Evolutionary conservation across 2,113 vertebrate genomes (phyloP).

Genomic region (Tinamus guttatus): DNA sequence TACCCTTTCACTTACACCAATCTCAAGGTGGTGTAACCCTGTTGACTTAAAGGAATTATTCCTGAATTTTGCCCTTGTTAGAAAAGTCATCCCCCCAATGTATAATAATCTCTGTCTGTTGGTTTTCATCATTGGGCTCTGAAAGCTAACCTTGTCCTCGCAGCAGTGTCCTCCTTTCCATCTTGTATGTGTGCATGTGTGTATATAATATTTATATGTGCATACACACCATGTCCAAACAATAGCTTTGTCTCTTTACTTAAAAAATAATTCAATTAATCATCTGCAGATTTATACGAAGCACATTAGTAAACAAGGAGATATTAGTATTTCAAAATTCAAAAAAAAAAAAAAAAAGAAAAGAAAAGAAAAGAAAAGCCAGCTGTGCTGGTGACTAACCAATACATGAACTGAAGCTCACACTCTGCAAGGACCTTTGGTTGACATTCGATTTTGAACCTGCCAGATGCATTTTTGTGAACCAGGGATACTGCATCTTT

Average conservation of each 20-base stretch:
- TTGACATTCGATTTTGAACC: slow-evolving; percentile 88
- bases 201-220: slow-evolving; percentile 76
- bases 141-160: slow-evolving; percentile 72
- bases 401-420: slow-evolving; percentile 81
- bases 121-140: slow-evolving; percentile 73
- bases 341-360: slow-evolving; percentile 35
- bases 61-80: slow-evolving; percentile 49
- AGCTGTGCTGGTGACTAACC: slow-evolving; percentile 80
- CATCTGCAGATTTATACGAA: slow-evolving; percentile 71
- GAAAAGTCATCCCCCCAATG: slow-evolving; percentile 11
- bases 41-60: slow-evolving; percentile 36
- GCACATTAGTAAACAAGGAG: slow-evolving; percentile 77
- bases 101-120: slow-evolving; percentile 63
- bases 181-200: slow-evolving; percentile 70
- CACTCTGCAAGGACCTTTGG: slow-evolving; percentile 84
- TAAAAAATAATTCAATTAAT: slow-evolving; percentile 66
- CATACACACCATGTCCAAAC: slow-evolving; percentile 64
- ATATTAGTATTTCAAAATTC: slow-evolving; percentile 78
- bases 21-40: slow-evolving; percentile 17
- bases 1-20: not conserved
- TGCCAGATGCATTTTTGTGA: slow-evolving; percentile 87
- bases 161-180: slow-evolving; percentile 68
- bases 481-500: slow-evolving; percentile 86
- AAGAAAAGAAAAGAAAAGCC: slow-evolving; percentile 41
- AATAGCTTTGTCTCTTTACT: slow-evolving; percentile 63